phyloP scores from a whole-genome alignment of 2,113 vertebrate species.

The Syngnathus typhle region DNA sequence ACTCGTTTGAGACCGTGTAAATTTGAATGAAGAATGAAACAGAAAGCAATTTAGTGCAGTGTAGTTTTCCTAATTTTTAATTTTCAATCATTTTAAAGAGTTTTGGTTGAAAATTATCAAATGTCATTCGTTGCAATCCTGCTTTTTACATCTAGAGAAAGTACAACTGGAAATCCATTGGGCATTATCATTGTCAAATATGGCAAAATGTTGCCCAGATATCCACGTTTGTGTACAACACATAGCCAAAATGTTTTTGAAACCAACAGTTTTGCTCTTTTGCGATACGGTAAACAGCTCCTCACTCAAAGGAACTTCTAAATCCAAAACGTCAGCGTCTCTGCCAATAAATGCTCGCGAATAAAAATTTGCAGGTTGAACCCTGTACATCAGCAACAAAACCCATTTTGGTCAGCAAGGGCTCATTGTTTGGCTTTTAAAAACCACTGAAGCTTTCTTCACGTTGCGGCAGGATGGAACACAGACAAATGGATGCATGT shows the following conservation, averaged over 20 bases:
- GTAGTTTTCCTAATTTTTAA: no score
- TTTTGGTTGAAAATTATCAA: no score
- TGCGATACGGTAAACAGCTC: neutral
- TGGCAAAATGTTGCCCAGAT: no score
- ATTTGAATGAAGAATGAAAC: no score
- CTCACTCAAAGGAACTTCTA: neutral
- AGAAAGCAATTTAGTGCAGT: no score
- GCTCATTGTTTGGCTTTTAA: conserved; percentile 43
- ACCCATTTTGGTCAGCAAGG: conserved; percentile 31
- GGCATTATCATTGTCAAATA: no score
- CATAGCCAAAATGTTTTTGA: neutral
- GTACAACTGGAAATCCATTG: no score
- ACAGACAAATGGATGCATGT: conserved; percentile 55
- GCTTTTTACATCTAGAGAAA: no score
- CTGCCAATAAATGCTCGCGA: neutral
- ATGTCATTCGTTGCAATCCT: no score
- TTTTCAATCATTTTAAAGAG: no score
- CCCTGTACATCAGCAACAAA: conserved; percentile 38
- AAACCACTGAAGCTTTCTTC: conserved; percentile 54
- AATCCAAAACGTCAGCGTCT: neutral
- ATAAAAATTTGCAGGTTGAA: conserved; percentile 15
- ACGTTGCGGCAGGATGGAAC: conserved; percentile 39
- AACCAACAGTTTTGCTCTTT: neutral
- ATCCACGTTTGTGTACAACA: neutral
- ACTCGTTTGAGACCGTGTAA: no score